phyloP scores from a whole-genome alignment of 2,113 vertebrate genomes.

The Dicaeum eximium region DNA sequence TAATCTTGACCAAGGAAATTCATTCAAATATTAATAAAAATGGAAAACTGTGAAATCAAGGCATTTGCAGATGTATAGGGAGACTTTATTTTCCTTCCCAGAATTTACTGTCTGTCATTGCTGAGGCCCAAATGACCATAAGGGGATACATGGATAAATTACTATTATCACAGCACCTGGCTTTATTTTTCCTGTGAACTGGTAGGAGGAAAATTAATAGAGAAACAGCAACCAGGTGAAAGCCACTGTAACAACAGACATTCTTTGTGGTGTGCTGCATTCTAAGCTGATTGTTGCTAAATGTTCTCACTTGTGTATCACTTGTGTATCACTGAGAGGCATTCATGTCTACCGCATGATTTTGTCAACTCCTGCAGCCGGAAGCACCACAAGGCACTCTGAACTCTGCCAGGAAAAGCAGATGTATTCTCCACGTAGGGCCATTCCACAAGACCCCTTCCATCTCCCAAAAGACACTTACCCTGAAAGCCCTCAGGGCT shows the following conservation, averaged over 20 bases:
- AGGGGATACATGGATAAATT: background rate
- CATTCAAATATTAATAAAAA: background rate
- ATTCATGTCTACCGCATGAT: background rate
- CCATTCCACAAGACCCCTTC: too few species aligned
- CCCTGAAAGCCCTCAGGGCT: background rate
- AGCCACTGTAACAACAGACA: background rate
- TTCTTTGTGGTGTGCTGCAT: background rate
- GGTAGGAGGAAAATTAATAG: conserved; percentile 24
- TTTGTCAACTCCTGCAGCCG: background rate
- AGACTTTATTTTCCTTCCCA: background rate
- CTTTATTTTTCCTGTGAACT: background rate
- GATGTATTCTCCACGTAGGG: background rate
- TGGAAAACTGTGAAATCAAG: background rate
- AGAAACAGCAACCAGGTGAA: background rate
- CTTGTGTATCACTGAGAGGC: background rate
- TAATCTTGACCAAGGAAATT: background rate
- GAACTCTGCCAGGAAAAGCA: background rate
- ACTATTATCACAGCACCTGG: background rate
- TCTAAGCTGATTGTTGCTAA: background rate
- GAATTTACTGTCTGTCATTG: background rate
- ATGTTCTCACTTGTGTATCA: background rate
- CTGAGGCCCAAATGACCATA: background rate
- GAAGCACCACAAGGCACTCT: background rate
- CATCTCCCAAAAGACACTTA: background rate
- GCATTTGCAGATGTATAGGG: background rate